Evolutionary conservation across 2,113 vertebrate species (phyloP), one percentile per base, ranked within the genome.

Genomic region (Phalacrocorax pelagicus): DNA sequence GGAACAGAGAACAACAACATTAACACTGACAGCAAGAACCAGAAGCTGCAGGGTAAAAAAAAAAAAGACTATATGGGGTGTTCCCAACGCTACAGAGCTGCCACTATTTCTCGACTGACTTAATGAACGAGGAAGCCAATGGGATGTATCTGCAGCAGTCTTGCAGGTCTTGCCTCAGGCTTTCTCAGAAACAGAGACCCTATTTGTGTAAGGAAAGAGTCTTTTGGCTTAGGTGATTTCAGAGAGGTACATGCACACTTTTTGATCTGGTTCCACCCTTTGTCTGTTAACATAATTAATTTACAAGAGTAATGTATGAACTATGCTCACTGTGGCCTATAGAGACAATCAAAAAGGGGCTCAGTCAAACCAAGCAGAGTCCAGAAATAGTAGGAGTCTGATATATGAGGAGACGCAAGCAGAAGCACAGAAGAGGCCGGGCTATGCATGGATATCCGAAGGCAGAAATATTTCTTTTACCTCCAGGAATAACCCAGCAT

Each of bases 231-330:
- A 72, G 61, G 47, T 70, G 36, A 71, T 91, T 89, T 94, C 84
- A 89, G 77, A 90, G 40, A 59, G 38, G 10, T 38, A 16, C 7
- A 29, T 40, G 46, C 46, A 73, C 34, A 14, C 20, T 46, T 49
- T 92, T 70, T 91, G 32, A 88, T 84, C 36, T 8, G 27, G 72
- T 66, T 88, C 51, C 27, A 74, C 44, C 38, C 42, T 75, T 89
- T 52, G 55, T 79, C 61, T 84, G 36, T 83, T 91, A 78, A 63
- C 26, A 38, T 88, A 89, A 91, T 83, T 93, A 92, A 92, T 92
- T 88, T 89, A 92, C 24, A 44, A 65, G 30, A 73, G 4, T 34
- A 29, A 84, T 80, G 32, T 80, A 63, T 63, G 69, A 86, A 54
- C 52, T 86, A 24, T 51, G 47, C 32, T 91, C 42, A 49, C 47